A percentile compares a stretch with the other conserved stretches of the same genome.
phyloP scores from a whole-genome alignment of 2,888 invertebrate species.

The Metopia argyrocephala region DNA sequence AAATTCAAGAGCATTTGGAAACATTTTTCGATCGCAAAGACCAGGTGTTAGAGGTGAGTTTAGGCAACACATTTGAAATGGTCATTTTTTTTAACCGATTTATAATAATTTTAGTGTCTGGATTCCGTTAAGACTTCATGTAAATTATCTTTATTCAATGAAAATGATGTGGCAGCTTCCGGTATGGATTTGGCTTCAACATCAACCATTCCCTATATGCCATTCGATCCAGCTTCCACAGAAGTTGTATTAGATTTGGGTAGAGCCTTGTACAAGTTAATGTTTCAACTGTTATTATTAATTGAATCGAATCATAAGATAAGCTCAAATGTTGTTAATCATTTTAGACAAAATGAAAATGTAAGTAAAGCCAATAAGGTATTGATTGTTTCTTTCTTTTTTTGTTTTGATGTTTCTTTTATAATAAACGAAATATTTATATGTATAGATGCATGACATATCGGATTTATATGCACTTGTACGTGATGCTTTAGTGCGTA shows the following conservation, averaged over 20 bases:
- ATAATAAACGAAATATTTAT: not conserved
- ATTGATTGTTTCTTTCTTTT: not conserved
- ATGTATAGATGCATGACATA: slow-evolving; percentile 81
- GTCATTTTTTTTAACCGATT: slow-evolving; percentile 54
- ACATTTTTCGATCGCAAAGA: slow-evolving; percentile 95
- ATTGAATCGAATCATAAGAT: slow-evolving; percentile 93
- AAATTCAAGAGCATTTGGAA: slow-evolving; percentile 96
- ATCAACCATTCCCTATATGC: slow-evolving; percentile 73
- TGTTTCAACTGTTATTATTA: slow-evolving; percentile 93
- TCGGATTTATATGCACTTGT: slow-evolving; percentile 82
- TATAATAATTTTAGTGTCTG: slow-evolving; percentile 81
- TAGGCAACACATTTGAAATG: not conserved
- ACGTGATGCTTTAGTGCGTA: slow-evolving; percentile 81
- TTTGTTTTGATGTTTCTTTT: not conserved
- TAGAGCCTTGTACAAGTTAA: slow-evolving; percentile 92
- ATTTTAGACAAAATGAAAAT: slow-evolving; percentile 81
- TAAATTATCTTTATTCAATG: slow-evolving; percentile 86
- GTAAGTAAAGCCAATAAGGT: slow-evolving; percentile 73
- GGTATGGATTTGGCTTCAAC: slow-evolving; percentile 78
- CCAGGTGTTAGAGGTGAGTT: slow-evolving; percentile 87
- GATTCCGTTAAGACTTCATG: slow-evolving; percentile 90
- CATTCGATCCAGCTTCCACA: slow-evolving; percentile 81
- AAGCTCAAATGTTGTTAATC: slow-evolving; percentile 82
- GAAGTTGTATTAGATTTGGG: slow-evolving; percentile 90
- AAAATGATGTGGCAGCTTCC: slow-evolving; percentile 77